A percentile compares a stretch with the other conserved stretches of the same genome.
phyloP scores from a whole-genome alignment of 2,888 invertebrate genomes.

The Megalurothrips usitatus region DNA sequence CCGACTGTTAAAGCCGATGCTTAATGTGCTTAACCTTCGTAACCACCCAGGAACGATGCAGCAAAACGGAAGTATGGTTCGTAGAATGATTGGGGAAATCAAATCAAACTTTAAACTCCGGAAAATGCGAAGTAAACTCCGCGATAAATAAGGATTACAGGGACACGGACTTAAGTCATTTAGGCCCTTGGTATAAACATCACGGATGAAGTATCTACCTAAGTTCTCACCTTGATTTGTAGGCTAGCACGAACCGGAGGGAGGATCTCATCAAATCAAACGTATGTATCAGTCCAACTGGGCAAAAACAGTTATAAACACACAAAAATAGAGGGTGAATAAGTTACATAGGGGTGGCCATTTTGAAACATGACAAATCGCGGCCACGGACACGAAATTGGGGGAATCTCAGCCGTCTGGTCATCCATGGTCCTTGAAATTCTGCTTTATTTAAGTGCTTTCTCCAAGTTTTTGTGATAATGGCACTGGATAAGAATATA shows the following conservation, averaged over 20 bases:
- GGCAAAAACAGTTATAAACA: background rate
- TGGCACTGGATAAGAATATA: no score
- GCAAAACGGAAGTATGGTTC: no score
- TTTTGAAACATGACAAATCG: constrained; percentile 15
- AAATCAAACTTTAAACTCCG: no score
- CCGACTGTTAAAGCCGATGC: no score
- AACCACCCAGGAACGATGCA: no score
- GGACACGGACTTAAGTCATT: constrained; percentile 7
- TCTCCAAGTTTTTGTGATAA: no score
- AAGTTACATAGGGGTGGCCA: constrained; percentile 7
- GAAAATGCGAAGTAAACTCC: background rate
- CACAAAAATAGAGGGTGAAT: background rate
- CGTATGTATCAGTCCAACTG: background rate
- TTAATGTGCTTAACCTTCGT: no score
- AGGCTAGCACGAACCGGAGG: background rate
- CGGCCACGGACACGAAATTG: background rate
- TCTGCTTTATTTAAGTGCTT: no score
- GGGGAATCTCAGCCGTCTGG: no score
- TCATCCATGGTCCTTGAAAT: no score
- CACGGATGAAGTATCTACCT: background rate
- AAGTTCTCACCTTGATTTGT: background rate
- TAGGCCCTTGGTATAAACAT: background rate
- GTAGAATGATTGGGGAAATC: no score
- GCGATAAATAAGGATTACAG: background rate
- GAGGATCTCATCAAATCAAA: background rate